Percentiles rank a stretch among this genome's conserved stretches.
Conservation (phyloP, 2,888 invertebrate genomes). For the Mayetiola destructor region DNA sequence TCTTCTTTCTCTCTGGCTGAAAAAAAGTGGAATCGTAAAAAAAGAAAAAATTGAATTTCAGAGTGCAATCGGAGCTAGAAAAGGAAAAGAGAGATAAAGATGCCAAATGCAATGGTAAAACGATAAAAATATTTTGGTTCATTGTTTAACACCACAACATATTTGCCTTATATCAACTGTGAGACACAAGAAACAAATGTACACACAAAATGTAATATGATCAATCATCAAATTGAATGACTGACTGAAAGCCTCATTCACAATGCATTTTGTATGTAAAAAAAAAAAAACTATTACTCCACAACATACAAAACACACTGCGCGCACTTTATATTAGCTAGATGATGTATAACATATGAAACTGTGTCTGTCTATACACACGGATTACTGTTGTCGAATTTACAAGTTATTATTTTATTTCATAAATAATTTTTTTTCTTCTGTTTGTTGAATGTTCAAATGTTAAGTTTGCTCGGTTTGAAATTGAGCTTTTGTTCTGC, state of each 20-base stretch:
- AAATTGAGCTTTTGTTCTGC: too few relatives aligned
- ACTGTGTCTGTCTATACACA: too few relatives aligned
- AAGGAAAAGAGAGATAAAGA: not conserved
- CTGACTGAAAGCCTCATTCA: conserved; percentile 10
- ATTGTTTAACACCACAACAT: conserved; percentile 12
- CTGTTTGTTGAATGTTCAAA: not conserved
- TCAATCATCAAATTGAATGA: conserved; percentile 8
- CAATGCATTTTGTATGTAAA: too few relatives aligned
- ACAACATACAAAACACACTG: too few relatives aligned
- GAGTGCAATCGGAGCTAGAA: not conserved
- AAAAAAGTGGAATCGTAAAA: not conserved
- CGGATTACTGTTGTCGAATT: conserved; percentile 7
- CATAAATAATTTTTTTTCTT: not conserved
- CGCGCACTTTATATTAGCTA: too few relatives aligned
- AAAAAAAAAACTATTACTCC: too few relatives aligned
- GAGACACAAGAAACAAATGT: too few relatives aligned
- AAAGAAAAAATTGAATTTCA: not conserved
- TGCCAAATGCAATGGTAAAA: not conserved
- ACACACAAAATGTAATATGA: conserved; percentile 10
- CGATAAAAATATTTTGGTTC: conserved; percentile 12
- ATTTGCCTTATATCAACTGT: conserved; percentile 8
- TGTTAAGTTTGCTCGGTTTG: not conserved
- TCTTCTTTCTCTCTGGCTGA: too few relatives aligned
- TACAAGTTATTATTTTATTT: conserved; percentile 10
- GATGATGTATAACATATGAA: too few relatives aligned